phyloP scores from a whole-genome alignment of 2,113 vertebrate genomes.

The Corynorhinus townsendii region DNA sequence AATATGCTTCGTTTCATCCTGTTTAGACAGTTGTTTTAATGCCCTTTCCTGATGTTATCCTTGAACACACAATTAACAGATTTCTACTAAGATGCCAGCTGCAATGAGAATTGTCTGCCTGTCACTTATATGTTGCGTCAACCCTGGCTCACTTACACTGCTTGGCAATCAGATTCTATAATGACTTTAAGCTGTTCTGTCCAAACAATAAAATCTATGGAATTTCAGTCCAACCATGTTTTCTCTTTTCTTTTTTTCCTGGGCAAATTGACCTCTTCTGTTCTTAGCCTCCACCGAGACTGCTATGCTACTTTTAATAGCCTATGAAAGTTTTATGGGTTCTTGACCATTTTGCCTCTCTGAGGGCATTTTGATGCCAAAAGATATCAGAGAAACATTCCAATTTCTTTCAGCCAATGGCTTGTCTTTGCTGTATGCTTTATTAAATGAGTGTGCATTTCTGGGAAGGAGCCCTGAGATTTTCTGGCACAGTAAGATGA shows the following conservation, averaged over 20 bases:
- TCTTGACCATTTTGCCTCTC: constrained; percentile 32
- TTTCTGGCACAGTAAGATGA: background rate
- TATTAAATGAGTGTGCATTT: background rate
- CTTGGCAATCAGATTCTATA: background rate
- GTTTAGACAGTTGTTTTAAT: constrained; percentile 34
- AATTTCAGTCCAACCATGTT: background rate
- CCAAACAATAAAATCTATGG: background rate
- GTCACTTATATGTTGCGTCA: background rate
- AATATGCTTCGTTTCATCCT: background rate
- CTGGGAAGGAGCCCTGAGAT: constrained; percentile 43
- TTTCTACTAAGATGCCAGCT: constrained; percentile 32
- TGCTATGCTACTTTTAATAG: background rate
- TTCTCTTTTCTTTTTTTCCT: background rate
- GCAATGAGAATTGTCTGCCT: constrained; percentile 5
- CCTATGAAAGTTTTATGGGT: background rate
- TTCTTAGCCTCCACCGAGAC: background rate
- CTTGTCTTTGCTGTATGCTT: background rate
- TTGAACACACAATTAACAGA: background rate
- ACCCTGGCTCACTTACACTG: background rate
- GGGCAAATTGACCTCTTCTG: background rate
- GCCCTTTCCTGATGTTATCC: constrained; percentile 37
- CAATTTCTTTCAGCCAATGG: background rate
- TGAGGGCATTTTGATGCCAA: constrained; percentile 31
- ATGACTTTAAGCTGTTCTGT: background rate
- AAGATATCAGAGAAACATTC: background rate